Base-by-base conservation (phyloP, 2,113 vertebrate species). In the Puma concolor region DNA sequence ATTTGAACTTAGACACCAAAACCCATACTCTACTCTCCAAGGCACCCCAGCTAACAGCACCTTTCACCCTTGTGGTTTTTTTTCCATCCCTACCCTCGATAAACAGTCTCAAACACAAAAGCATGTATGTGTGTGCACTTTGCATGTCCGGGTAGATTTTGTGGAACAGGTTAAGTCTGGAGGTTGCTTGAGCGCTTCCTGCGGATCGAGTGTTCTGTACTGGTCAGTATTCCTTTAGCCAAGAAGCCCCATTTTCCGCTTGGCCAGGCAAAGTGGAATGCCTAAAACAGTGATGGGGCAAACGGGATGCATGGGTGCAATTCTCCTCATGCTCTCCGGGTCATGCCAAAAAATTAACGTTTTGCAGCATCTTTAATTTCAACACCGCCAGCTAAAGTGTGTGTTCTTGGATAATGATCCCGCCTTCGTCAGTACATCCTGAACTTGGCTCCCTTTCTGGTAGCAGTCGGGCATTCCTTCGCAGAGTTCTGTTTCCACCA, bases 1-100 rank as follows among this genome's bases (percentile, higher is more conserved):
- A 83, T 80, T 27, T 50, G 72, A 90, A 93, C 38, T n/a, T 76
- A 95, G 52, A 86, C 44, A 69, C n/a, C 25, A n/a, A 94, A 89
- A 60, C 41, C 72, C 88, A 48, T 5, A 25, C 19, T 54, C 41
- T 52, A 54, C 14, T 23, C 57, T 41, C 29, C 48, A 72, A 60
- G 44, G 16, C 7, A 27, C 14, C 1, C 2, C 50, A 52, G 11
- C 27, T 12, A 7, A 77, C 0, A 4, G 13, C 27, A 60, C 54
- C 11, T 93, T 86, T 52, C 33, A 69, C 21, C 74, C 29, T 54
- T 80, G 31, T 16, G 50, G 57, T 38, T 60, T 80, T 66, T 76
- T 19, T 52, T 79, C 77, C 36, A 31, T n/a, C 31, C 48, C 60
- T 3, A 48, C 44, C 57, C 67, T 74, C 23, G 67, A 19, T 33